A percentile compares a stretch with the other conserved stretches of the same genome.
Conservation (phyloP, 2,888 invertebrate species). For the Lordiphosa andalusiaca region DNA sequence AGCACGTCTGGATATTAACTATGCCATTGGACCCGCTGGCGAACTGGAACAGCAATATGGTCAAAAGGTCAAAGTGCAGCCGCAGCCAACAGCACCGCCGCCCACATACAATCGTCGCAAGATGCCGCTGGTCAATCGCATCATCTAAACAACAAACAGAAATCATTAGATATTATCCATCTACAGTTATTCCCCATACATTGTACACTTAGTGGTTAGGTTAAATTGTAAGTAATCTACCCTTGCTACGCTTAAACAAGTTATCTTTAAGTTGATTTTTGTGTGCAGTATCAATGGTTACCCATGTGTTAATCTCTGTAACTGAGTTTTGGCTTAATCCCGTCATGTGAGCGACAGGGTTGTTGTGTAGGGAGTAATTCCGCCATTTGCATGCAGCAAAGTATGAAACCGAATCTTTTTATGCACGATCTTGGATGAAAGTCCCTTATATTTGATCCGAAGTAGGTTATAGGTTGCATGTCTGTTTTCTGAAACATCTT, state of each 20-base stretch:
- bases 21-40: constrained; percentile 81
- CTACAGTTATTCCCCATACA: constrained; percentile 10
- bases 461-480: too few species aligned
- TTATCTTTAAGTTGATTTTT: constrained; percentile 17
- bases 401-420: too few species aligned
- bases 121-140: constrained; percentile 84
- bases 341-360: too few species aligned
- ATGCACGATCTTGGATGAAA: too few species aligned
- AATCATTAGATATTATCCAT: constrained; percentile 4
- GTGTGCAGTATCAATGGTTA: constrained; percentile 5
- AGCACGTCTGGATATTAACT: constrained; percentile 78
- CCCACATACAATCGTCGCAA: constrained; percentile 83
- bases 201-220: constrained; percentile 48
- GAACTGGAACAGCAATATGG: constrained; percentile 76
- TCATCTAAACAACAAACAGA: constrained; percentile 74
- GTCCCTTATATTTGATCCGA: too few species aligned
- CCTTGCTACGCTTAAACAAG: constrained; percentile 50
- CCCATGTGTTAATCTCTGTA: constrained; percentile 3
- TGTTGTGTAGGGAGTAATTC: too few species aligned
- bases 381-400: too few species aligned
- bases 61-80: constrained; percentile 67
- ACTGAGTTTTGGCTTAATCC: too few species aligned
- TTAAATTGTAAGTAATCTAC: constrained; percentile 32
- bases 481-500: too few species aligned
- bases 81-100: constrained; percentile 38